Evolutionary conservation across 2,113 vertebrate genomes (phyloP).

Genomic region (Paratilapia polleni): DNA sequence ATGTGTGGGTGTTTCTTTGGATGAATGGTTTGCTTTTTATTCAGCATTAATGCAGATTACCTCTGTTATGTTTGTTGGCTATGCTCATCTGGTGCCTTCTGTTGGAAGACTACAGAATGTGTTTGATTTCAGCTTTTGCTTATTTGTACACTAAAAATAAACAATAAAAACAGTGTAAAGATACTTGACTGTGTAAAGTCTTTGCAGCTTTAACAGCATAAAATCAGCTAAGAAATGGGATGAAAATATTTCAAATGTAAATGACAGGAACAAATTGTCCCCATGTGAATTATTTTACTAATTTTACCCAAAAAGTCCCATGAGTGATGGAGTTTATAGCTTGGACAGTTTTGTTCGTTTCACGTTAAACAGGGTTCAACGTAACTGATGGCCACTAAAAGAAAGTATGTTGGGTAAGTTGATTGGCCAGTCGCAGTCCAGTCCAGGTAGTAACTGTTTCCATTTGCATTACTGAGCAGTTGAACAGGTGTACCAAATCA

Average conservation of each 20-base stretch:
- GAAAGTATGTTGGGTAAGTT: too few relatives aligned
- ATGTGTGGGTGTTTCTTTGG: conserved; percentile 24
- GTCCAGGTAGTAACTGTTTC: too few relatives aligned
- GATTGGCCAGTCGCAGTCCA: too few relatives aligned
- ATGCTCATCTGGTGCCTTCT: conserved; percentile 62
- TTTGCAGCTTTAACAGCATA: background rate
- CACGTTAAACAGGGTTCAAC: too few relatives aligned
- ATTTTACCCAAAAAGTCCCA: background rate
- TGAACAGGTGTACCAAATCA: background rate
- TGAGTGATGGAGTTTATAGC: too few relatives aligned
- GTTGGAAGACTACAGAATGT: conserved; percentile 27
- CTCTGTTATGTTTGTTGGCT: background rate
- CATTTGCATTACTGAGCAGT: background rate
- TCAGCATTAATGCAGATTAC: conserved; percentile 14
- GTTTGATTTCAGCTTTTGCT: conserved; percentile 37
- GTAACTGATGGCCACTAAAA: too few relatives aligned
- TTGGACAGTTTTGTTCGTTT: too few relatives aligned
- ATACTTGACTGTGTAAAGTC: background rate
- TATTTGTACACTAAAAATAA: conserved; percentile 57
- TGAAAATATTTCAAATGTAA: too few relatives aligned
- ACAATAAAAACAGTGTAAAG: background rate
- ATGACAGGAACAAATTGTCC: background rate
- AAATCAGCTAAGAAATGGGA: background rate
- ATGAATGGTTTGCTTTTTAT: conserved; percentile 20
- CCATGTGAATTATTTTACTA: background rate